phyloP scores from a whole-genome alignment of 2,797 vertebrate genomes.

The Novumbra hubbsi region DNA sequence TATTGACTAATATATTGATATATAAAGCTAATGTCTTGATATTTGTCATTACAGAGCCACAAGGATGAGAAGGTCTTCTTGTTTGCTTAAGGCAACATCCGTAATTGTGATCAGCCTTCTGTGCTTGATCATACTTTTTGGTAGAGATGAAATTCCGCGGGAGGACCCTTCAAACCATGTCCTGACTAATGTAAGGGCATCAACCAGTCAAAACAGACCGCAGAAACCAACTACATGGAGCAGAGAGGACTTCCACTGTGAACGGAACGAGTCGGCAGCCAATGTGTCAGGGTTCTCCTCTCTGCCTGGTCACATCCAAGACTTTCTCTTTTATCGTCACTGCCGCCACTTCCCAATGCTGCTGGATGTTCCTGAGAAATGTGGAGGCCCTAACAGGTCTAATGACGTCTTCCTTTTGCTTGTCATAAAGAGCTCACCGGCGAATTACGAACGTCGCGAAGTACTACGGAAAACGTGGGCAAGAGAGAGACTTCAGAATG shows the following conservation, averaged over 20 bases:
- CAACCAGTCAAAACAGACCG: rapidly evolving
- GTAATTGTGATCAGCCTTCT: constrained; percentile 32
- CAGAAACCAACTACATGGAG: background rate
- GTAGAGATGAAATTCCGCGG: constrained; percentile 26
- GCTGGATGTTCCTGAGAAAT: constrained; percentile 72
- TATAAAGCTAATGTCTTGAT: background rate
- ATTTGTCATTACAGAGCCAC: constrained; percentile 43
- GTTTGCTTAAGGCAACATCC: background rate
- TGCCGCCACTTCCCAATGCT: constrained; percentile 74
- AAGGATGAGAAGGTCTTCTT: constrained; percentile 41
- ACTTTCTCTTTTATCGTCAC: constrained; percentile 77
- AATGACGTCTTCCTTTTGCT: constrained; percentile 76
- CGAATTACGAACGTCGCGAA: constrained; percentile 79
- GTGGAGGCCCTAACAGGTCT: constrained; percentile 59
- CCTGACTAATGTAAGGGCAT: rapidly evolving
- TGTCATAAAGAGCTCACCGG: constrained; percentile 79
- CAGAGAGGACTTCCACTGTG: constrained; percentile 39
- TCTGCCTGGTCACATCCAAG: constrained; percentile 61
- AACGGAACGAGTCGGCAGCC: constrained; percentile 49
- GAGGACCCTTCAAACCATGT: background rate
- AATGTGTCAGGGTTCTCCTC: constrained; percentile 56
- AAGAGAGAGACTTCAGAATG: constrained; percentile 59
- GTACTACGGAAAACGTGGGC: constrained; percentile 85
- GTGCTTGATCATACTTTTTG: constrained; percentile 56
- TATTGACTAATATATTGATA: background rate